Base-by-base conservation (phyloP, 2,888 invertebrate species). In the Sinhomidia bicolor region DNA sequence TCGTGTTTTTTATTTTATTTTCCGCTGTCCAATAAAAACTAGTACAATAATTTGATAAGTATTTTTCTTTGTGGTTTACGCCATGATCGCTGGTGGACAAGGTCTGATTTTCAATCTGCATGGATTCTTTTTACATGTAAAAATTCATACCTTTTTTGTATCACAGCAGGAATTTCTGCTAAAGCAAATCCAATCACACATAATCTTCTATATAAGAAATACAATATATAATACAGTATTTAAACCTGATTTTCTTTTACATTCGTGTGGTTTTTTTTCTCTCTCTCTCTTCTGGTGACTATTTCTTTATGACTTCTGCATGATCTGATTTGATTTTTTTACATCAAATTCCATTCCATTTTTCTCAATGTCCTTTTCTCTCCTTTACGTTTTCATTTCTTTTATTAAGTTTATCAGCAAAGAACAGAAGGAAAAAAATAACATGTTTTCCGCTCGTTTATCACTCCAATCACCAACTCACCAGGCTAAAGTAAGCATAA, bases 391-490 rank as follows among this genome's bases (percentile, higher is more conserved):
- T 54, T 26, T n/a, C 78, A 78, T 62, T 78, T 60, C 26, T 81
- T 60, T 81, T 68, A 17, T 54, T 74, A 41, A n/a, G 80, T 44
- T 88, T 88, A 88, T 88, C 88, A 60, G 62, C 47, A 62, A 23
- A 41, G 51, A 88, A 78, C 88, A 82, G 76, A 76, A 76, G 82
- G 78, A 68, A 82, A 85, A 80, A 88, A 81, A 54, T 68, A 57
- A 82, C 88, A 82, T 88, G 88, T 88, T 88, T 88, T 83, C 79
- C 62, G 54, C 88, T 83, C 82, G 60, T 88, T 88, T 88, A 88
- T 88, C 88, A 88, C 47, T 88, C 88, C 74, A 82, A 88, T 88
- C 88, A 83, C 83, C 88, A 88, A 47, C 83, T 83, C 88, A 88
- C 88, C 88, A 88, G 76, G 83, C 68, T 36, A 51, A 54, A 78